These are phyloP conservation scores for Rhinogobio ventralis DNA, from an alignment of 2,797 vertebrate genomes.

Conservation along the genomic window DNA sequence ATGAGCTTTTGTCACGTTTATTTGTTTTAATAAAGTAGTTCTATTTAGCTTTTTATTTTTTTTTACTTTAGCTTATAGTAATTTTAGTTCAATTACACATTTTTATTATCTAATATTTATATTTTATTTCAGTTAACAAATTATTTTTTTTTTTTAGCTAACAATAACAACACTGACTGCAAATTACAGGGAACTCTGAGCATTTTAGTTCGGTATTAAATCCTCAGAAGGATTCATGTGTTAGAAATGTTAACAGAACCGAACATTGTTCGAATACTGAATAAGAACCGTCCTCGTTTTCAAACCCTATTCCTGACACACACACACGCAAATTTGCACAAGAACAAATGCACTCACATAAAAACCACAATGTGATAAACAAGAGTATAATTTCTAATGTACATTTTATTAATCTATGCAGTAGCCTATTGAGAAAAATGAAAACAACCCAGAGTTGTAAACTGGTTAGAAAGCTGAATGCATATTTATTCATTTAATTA, in stretches of 20 bases:
- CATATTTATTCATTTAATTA: slow-evolving; percentile 47
- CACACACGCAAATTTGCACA: not conserved
- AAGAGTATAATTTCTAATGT: not conserved
- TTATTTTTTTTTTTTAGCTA: not conserved
- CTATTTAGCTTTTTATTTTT: not conserved
- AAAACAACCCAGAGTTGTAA: slow-evolving; percentile 32
- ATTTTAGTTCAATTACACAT: not conserved
- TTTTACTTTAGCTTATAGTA: not conserved
- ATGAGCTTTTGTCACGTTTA: not conserved
- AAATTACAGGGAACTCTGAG: not conserved
- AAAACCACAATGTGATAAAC: slow-evolving; percentile 10
- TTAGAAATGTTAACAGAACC: not conserved
- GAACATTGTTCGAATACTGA: not conserved
- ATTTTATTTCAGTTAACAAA: not conserved
- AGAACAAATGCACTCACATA: not conserved
- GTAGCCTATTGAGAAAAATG: slow-evolving; percentile 15
- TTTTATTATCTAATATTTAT: not conserved
- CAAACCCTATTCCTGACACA: not conserved
- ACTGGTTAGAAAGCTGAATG: slow-evolving; percentile 19
- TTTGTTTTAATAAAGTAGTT: not conserved
- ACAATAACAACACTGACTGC: not conserved
- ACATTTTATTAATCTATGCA: slow-evolving; percentile 2
- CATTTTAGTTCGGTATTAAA: not conserved
- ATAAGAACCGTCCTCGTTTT: not conserved
- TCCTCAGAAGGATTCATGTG: not conserved